Evolutionary conservation across 2,888 invertebrate genomes (phyloP).

Genomic region (Morpho achilles): DNA sequence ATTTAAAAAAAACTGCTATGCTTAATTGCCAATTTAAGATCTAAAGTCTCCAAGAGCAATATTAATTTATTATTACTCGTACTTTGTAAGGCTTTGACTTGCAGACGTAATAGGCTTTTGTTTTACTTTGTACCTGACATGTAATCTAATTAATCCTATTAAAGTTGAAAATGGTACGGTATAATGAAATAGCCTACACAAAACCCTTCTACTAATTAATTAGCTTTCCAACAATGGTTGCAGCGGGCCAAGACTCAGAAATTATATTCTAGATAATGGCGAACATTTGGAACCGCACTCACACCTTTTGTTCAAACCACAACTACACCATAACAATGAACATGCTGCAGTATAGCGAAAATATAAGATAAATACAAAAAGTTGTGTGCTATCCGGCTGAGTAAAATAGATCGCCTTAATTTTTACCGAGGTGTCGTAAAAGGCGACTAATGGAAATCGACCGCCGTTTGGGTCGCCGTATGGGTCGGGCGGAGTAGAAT

Average conservation of each 20-base stretch:
- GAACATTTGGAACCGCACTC: constrained; percentile 38
- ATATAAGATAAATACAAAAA: background rate
- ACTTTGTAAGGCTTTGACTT: too few species aligned
- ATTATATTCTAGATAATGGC: constrained; percentile 51
- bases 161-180: background rate
- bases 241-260: constrained; percentile 36
- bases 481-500: too few species aligned
- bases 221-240: constrained; percentile 15
- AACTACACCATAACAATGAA: constrained; percentile 12
- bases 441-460: background rate
- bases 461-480: too few species aligned
- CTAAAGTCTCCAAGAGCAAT: too few species aligned
- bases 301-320: constrained; percentile 47
- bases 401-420: too few species aligned
- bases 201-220: constrained; percentile 21
- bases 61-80: too few species aligned
- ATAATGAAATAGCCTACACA: constrained; percentile 18
- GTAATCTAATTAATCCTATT: too few species aligned
- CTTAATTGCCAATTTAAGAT: too few species aligned
- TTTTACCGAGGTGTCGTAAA: too few species aligned
- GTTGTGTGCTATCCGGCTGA: background rate
- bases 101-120: too few species aligned
- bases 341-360: constrained; percentile 25
- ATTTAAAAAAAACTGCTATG: too few species aligned
- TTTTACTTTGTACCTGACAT: too few species aligned